Evolutionary conservation across 2,888 invertebrate species (phyloP), one percentile per base, ranked within the genome.

Genomic region (Uropetala carovei): DNA sequence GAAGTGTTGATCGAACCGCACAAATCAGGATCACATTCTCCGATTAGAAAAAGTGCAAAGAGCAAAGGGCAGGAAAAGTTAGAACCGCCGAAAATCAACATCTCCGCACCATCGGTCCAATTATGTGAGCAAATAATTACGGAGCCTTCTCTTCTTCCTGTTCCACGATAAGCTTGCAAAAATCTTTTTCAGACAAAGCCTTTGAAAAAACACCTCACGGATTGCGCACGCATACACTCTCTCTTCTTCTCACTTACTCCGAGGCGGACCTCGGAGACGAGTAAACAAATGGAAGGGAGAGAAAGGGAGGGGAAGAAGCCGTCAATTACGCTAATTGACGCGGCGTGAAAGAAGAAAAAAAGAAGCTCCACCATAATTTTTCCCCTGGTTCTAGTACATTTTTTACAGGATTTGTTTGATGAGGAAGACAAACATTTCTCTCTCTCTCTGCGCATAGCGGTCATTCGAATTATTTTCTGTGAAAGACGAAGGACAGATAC

Each of bases 281-380:
- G 18, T 68, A 18, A 68, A 68, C 68, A 68, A 68, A 68, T 9
- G 68, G 22, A 18, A 18, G n/a, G 0, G 64, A 16, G 14, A 64
- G n/a, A 18, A 68, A 68, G 68, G 13, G 5, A 18, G 68, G 68
- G 18, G n/a, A n/a, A n/a, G 68, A 13, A 68, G 68, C 64, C 64
- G 68, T 18, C 68, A 68, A 68, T 68, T 68, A 68, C 68, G 68
- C 68, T 68, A 68, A 68, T 68, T 68, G 68, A 68, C n/a, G 68
- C n/a, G 68, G 68, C 16, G 14, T 14, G 8, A 14, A 5, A 43
- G 68, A 22, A 18, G 68, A 64, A 14, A 64, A 14, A 64, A 5
- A 43, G 43, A 43, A n/a, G 9, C 68, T 68, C 68, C 68, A 9
- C n/a, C 64, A n/a, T n/a, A n/a, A n/a, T 18, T 64, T 14, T 14